Percentiles rank a stretch among this genome's conserved stretches.
Conservation (phyloP, 2,797 vertebrate species). For the Megaceryle alcyon region DNA sequence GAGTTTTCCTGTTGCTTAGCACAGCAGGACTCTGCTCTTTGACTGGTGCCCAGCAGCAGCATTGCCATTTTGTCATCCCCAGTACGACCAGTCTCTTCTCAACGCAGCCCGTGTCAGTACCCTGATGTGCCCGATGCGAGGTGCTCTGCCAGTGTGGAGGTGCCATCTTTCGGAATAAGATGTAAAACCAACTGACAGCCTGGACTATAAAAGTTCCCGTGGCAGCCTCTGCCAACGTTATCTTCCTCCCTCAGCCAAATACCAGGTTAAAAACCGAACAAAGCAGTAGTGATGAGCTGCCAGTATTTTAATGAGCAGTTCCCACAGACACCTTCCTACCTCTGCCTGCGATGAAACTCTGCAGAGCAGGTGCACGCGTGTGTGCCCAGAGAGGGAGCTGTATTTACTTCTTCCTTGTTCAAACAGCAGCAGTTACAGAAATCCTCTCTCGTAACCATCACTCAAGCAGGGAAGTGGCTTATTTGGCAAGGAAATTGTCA, state of each 20-base stretch:
- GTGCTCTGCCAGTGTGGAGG: background rate
- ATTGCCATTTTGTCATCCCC: background rate
- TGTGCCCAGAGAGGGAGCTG: background rate
- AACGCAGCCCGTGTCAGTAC: background rate
- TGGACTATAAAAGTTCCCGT: background rate
- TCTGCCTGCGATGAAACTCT: background rate
- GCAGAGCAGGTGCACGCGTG: background rate
- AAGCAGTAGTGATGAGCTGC: slow-evolving; percentile 30
- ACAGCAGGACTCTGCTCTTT: background rate
- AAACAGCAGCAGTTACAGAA: slow-evolving; percentile 46
- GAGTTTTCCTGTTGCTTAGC: background rate
- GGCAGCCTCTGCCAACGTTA: background rate
- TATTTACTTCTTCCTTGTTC: slow-evolving; percentile 39
- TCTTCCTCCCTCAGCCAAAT: slow-evolving; percentile 38
- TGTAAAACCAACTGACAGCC: background rate
- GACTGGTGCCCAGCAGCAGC: background rate
- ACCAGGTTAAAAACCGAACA: background rate
- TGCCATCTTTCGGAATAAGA: background rate
- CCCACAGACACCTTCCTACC: slow-evolving; percentile 15
- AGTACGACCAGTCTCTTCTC: background rate
- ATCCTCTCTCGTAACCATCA: background rate
- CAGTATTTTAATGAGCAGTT: slow-evolving; percentile 44
- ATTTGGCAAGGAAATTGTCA: slow-evolving; percentile 23
- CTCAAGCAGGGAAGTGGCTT: slow-evolving; percentile 27
- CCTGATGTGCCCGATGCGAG: rapidly evolving